Evolutionary conservation across 2,797 vertebrate genomes (phyloP), one percentile per base, ranked within the genome.

Genomic region (Protosalanx chinensis): DNA sequence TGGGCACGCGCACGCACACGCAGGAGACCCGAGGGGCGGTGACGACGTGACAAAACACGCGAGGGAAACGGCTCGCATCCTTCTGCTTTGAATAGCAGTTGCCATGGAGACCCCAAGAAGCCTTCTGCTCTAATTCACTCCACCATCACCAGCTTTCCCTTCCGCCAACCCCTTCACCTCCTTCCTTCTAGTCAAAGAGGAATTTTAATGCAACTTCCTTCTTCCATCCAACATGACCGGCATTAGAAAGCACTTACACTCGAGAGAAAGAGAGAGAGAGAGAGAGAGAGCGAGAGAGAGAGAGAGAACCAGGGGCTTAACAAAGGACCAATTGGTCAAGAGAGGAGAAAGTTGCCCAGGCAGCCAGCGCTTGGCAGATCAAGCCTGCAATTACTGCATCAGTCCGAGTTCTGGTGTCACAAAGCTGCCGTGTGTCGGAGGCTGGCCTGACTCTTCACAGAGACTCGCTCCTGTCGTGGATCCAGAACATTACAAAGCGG

Each of bases 31-130:
- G 1, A 7, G 32, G 15, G 10, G 20, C 57, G 8, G 20, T 20
- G 8, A 27, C 8, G 6, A 27, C 20, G 2, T 4, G 29, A 15
- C 63, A 63, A 30, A 23, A 16, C 13, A 13, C 30, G 8, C 18
- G 0, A 68, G 65, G 32, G 72, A 82, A 77, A 86, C 56, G 69
- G 68, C 65, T 82, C 70, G 73, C 58, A 82, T 76, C 72, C 83
- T 70, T 74, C 53, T 29, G 68, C 20, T 82, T 85, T 80, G 72
- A 76, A 32, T 60, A 76, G 79, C 81, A 68, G 90, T 91, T 90
- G 79, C 87, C 82, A 89, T 80, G 82, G 88, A 32, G 72, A 91
- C 88, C 67, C 70, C 82, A 82, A 79, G 77, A 83, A 79, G 73
- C 62, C 73, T 72, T 74, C 75, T 80, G 74, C 79, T 78, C 79